Evolutionary conservation across 2,888 invertebrate genomes (phyloP), one percentile per base, ranked within the genome.

Genomic region (Monochamus alternatus): DNA sequence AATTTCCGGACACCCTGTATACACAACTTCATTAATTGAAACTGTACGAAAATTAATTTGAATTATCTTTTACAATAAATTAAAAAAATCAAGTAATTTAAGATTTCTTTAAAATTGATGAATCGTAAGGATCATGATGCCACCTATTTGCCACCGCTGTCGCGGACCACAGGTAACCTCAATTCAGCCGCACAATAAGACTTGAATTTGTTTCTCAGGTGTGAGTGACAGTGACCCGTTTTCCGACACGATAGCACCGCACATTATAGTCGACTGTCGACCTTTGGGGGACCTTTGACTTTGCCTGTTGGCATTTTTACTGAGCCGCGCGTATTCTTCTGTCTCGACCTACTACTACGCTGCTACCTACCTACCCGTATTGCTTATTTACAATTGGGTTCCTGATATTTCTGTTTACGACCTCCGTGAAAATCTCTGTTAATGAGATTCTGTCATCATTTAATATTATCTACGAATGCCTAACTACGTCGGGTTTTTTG

Each of bases 191-290:
- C 64, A 65, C 65, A 73, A 73, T 58, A 59, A 73, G 51, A 58
- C 60, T 43, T 59, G 66, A 55, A 73, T 65, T 73, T 51, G 59
- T 66, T 66, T 65, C 59, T 73, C 66, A 73, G 73, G 31, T 73
- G 73, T 65, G 65, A 65, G 73, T 73, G 73, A 73, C 73, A 73
- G 73, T 73, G 73, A 73, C 73, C 73, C 51, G 73, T 73, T 73
- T 73, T 66, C 66, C 30, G 65, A 55, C 65, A 44, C 65, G 44
- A 9, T 47, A 59, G 43, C 64, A 65, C 38, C 63, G 71, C 38
- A 43, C 31, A 71, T 52, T 71, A 71, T 52, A 52, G 70, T 38
- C 44, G 70, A 70, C 62, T 65, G 73, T 60, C 65, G 73, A 73
- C 73, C 73, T 73, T 73, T 73, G 59, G 73, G 14, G 44, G 73